These are phyloP conservation scores for Pitta sordida DNA, from an alignment of 2,113 vertebrate genomes.

Conservation along the genomic window DNA sequence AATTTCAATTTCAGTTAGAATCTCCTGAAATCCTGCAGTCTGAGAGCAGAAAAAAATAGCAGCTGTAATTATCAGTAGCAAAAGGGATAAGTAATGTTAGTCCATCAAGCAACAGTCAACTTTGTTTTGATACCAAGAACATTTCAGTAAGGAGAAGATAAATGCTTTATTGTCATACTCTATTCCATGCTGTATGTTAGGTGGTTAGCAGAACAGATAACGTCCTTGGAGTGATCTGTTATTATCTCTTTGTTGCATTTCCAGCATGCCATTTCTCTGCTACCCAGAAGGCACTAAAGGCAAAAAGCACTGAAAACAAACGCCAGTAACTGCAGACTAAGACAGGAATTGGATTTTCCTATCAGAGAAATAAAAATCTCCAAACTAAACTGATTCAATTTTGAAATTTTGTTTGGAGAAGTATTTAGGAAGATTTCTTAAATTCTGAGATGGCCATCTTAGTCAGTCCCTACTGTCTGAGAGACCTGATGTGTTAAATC, in stretches of 20 bases:
- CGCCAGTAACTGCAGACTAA: neutral
- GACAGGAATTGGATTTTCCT: neutral
- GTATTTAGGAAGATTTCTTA: neutral
- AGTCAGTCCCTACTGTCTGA: neutral
- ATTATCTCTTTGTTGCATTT: slow-evolving; percentile 39
- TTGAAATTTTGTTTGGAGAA: neutral
- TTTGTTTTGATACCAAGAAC: slow-evolving; percentile 58
- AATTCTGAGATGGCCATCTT: neutral
- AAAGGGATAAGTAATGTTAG: slow-evolving; percentile 39
- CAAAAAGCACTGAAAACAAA: slow-evolving; percentile 18
- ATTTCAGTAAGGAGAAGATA: slow-evolving; percentile 61
- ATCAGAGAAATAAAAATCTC: neutral
- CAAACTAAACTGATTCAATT: neutral
- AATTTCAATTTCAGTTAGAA: slow-evolving; percentile 93
- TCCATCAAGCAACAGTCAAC: slow-evolving; percentile 28
- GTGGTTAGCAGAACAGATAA: slow-evolving; percentile 61
- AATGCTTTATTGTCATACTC: slow-evolving; percentile 67
- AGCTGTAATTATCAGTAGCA: slow-evolving; percentile 54
- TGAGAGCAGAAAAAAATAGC: slow-evolving; percentile 65
- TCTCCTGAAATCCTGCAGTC: slow-evolving; percentile 96
- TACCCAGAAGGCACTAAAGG: neutral
- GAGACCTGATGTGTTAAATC: neutral
- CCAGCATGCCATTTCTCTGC: neutral
- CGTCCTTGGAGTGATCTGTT: slow-evolving; percentile 55
- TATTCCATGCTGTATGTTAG: slow-evolving; percentile 26